Evolutionary conservation across 1,140 invertebrate species (phyloP).

Genomic region (Papilio polytes): DNA sequence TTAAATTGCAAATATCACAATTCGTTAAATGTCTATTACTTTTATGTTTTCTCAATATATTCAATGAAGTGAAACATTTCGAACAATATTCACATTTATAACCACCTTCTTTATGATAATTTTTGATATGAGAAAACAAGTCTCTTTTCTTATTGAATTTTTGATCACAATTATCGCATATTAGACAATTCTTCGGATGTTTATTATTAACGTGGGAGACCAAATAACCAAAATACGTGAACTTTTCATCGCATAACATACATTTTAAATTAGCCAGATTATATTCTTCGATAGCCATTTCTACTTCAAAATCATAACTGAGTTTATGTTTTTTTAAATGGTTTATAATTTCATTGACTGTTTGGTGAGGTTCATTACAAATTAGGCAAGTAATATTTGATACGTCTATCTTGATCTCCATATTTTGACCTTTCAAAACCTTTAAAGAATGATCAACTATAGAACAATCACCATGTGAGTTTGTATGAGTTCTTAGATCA

Average conservation of each 20-base stretch:
- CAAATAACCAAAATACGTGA: slow-evolving; percentile 74
- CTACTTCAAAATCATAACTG: slow-evolving; percentile 66
- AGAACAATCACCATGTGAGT: slow-evolving; percentile 68
- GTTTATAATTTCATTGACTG: slow-evolving; percentile 59
- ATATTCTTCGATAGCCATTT: slow-evolving; percentile 75
- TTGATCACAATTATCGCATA: slow-evolving; percentile 75
- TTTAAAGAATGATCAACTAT: slow-evolving; percentile 70
- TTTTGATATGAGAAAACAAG: slow-evolving; percentile 76
- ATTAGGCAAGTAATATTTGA: slow-evolving; percentile 67
- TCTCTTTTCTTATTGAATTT: slow-evolving; percentile 78
- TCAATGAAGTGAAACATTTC: slow-evolving; percentile 66
- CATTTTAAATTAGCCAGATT: slow-evolving; percentile 66
- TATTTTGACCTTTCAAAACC: slow-evolving; percentile 71
- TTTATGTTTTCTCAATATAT: slow-evolving; percentile 73
- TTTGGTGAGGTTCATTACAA: slow-evolving; percentile 60
- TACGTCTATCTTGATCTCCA: slow-evolving; percentile 78
- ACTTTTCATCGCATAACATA: slow-evolving; percentile 63
- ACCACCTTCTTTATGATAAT: slow-evolving; percentile 75
- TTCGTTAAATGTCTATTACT: slow-evolving; percentile 71
- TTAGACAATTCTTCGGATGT: slow-evolving; percentile 72
- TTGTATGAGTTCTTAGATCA: slow-evolving; percentile 69
- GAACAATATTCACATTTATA: slow-evolving; percentile 71
- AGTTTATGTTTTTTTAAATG: slow-evolving; percentile 71
- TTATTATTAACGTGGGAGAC: slow-evolving; percentile 74
- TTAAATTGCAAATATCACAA: slow-evolving; percentile 69